These are phyloP conservation scores for Synanthedon tipuliformis DNA, from an alignment of 2,888 invertebrate species.

Conservation along the genomic window DNA sequence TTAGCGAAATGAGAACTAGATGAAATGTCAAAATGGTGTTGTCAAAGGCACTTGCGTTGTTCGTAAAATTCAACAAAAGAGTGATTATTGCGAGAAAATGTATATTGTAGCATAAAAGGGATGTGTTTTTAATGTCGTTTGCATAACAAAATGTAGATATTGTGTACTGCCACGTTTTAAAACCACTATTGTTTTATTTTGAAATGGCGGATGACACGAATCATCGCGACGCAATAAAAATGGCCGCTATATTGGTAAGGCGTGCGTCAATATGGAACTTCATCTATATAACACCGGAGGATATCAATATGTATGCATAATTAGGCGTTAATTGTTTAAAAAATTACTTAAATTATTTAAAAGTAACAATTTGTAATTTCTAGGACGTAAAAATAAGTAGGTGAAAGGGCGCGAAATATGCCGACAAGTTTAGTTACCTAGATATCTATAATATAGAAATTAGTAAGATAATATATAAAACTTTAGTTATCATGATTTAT, in stretches of 20 bases:
- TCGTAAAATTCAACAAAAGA: constrained; percentile 41
- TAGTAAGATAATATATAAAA: too few species aligned
- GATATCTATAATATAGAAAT: background rate
- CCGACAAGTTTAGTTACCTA: constrained; percentile 2
- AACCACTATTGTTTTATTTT: constrained; percentile 41
- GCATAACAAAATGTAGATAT: constrained; percentile 23
- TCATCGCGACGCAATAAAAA: constrained; percentile 69
- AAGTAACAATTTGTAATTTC: background rate
- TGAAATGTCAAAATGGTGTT: constrained; percentile 67
- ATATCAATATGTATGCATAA: background rate
- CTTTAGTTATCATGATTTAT: too few species aligned
- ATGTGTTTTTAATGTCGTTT: constrained; percentile 40
- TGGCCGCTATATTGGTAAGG: constrained; percentile 68
- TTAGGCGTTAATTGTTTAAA: background rate
- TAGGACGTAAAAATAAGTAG: constrained; percentile 7
- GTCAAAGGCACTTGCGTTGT: constrained; percentile 62
- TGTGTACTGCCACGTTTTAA: constrained; percentile 38
- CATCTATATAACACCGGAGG: constrained; percentile 6
- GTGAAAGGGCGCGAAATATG: constrained; percentile 69
- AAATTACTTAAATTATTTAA: background rate
- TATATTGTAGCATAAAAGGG: constrained; percentile 30
- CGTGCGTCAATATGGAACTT: constrained; percentile 58
- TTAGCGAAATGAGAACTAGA: constrained; percentile 26
- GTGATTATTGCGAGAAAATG: constrained; percentile 47
- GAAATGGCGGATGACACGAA: constrained; percentile 71